phyloP scores from a whole-genome alignment of 2,888 invertebrate species.

The Mesorhabditis spiculigera region DNA sequence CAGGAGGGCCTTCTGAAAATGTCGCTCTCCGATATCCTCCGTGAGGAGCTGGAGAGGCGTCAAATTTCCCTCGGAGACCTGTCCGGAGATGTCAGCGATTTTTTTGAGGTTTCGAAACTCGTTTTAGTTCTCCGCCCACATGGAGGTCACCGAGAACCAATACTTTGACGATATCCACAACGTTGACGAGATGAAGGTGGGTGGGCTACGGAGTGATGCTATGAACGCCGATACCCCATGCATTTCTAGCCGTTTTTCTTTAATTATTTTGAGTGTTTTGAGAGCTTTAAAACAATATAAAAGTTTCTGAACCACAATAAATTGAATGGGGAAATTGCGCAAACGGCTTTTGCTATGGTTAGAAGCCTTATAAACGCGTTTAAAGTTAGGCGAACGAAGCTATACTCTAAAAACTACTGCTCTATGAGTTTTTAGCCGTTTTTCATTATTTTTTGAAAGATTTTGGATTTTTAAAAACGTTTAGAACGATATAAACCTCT shows the following conservation, averaged over 20 bases:
- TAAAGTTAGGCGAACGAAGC: too few species aligned
- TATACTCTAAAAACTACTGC: too few species aligned
- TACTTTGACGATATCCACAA: slow-evolving; percentile 1
- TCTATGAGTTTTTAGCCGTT: too few species aligned
- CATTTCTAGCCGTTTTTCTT: too few species aligned
- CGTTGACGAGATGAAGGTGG: not conserved
- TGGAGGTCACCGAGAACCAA: slow-evolving; percentile 2
- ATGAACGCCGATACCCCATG: too few species aligned
- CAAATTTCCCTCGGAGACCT: not conserved
- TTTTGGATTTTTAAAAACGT: too few species aligned
- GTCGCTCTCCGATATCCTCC: not conserved
- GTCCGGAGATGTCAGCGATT: not conserved
- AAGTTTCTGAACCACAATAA: not conserved
- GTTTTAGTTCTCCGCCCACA: slow-evolving; percentile 5
- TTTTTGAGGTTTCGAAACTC: slow-evolving; percentile 3
- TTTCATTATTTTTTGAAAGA: too few species aligned
- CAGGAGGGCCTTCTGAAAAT: not conserved
- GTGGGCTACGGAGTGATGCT: not conserved
- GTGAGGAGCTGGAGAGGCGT: not conserved
- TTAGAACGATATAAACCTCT: too few species aligned
- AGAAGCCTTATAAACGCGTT: not conserved
- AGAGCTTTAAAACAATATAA: too few species aligned
- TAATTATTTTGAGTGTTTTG: too few species aligned
- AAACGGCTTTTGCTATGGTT: not conserved
- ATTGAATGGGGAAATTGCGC: not conserved